Percentiles rank a stretch among this genome's conserved stretches.
These are phyloP conservation scores for Drosophila tanythrix DNA, from an alignment of 2,888 invertebrate species.

Conservation along the genomic window DNA sequence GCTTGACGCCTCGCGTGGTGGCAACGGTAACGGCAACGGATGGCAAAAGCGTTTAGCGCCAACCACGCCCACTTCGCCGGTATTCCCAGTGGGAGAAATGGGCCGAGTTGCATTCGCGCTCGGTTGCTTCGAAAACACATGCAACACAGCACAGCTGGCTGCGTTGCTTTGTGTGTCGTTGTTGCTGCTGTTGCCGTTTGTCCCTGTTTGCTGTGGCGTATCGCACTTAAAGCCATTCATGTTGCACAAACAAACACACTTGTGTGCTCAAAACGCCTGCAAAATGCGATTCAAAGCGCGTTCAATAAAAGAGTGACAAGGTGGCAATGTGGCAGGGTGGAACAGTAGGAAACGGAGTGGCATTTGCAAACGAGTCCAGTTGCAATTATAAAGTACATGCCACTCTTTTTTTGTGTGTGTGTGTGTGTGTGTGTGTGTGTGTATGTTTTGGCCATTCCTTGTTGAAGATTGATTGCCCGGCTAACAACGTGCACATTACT, in stretches of 20 bases:
- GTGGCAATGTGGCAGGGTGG: not conserved
- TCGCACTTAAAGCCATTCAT: constrained; percentile 75
- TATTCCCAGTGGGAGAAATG: constrained; percentile 2
- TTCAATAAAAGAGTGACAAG: constrained; percentile 14
- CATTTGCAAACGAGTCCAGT: constrained; percentile 22
- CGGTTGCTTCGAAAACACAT: constrained; percentile 57
- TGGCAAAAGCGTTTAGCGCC: constrained; percentile 65
- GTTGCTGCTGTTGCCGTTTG: constrained; percentile 43
- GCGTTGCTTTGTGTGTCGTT: constrained; percentile 41
- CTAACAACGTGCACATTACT: constrained; percentile 28
- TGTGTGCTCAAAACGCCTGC: constrained; percentile 60
- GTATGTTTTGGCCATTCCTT: constrained; percentile 44
- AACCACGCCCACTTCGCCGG: constrained; percentile 32
- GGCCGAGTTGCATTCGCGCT: constrained; percentile 54
- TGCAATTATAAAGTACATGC: constrained; percentile 28
- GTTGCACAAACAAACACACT: constrained; percentile 69
- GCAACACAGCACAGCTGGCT: constrained; percentile 19
- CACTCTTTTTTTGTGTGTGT: not conserved
- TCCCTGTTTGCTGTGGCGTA: constrained; percentile 60
- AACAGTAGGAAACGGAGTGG: not conserved
- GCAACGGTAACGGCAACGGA: constrained; percentile 53
- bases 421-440: not conserved
- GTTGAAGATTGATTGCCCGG: constrained; percentile 62
- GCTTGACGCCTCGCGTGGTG: constrained; percentile 58
- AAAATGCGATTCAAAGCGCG: constrained; percentile 45